Evolutionary conservation across 2,113 vertebrate species (phyloP).

Genomic region (Gnathonemus longibarbis): DNA sequence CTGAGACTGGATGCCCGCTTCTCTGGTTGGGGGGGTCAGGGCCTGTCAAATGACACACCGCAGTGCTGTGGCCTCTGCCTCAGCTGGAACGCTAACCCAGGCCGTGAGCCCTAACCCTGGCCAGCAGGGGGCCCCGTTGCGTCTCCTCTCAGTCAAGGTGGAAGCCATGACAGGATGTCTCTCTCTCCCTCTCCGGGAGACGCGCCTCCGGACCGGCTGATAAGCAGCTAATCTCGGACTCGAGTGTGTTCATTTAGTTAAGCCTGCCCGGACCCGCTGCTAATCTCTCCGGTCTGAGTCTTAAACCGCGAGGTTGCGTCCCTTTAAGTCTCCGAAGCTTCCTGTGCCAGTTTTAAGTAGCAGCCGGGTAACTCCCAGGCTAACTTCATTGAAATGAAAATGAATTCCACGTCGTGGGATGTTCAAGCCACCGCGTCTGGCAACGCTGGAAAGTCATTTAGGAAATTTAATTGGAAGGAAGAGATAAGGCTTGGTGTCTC

Average conservation of each 20-base stretch:
- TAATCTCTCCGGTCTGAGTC: conserved; percentile 26
- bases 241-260: conserved; percentile 41
- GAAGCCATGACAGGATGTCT: background rate
- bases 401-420: conserved; percentile 31
- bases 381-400: conserved; percentile 40
- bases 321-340: conserved; percentile 19
- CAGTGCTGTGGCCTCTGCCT: background rate
- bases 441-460: conserved; percentile 43
- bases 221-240: conserved; percentile 39
- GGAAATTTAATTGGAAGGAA: conserved; percentile 45
- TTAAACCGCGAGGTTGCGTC: conserved; percentile 8
- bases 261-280: conserved; percentile 32
- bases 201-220: conserved; percentile 26
- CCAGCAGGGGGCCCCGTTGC: background rate
- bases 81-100: background rate
- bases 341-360: conserved; percentile 25
- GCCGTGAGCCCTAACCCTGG: background rate
- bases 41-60: background rate
- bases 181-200: background rate
- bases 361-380: conserved; percentile 27
- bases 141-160: background rate
- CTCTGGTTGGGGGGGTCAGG: background rate
- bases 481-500: conserved; percentile 35
- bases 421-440: conserved; percentile 31
- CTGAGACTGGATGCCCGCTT: background rate